Evolutionary conservation across 2,888 invertebrate genomes (phyloP).

Genomic region (Caenorhabditis sulstoni): DNA sequence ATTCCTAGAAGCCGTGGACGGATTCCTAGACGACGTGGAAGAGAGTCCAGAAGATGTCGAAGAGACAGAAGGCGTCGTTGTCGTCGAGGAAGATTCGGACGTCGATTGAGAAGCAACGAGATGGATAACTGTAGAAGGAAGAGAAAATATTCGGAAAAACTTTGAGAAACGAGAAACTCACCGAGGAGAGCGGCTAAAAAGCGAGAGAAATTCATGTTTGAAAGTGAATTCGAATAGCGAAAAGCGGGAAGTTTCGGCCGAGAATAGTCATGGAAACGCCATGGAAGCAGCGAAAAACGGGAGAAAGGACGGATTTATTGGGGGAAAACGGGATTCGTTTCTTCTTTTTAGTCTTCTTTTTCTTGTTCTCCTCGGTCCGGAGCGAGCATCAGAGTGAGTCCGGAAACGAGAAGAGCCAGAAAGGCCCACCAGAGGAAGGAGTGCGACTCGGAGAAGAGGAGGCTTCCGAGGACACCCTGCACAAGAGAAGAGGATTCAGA

Average conservation of each 20-base stretch:
- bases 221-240: conserved; percentile 13
- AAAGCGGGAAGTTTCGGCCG: neutral
- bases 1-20: neutral
- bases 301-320: conserved; percentile 9
- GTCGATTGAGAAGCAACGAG: conserved; percentile 4
- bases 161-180: neutral
- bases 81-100: neutral
- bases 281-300: neutral
- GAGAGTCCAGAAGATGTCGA: conserved; percentile 8
- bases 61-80: neutral
- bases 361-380: conserved; percentile 1
- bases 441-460: conserved; percentile 50
- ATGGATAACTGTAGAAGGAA: conserved; percentile 1
- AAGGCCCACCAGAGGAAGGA: conserved; percentile 50
- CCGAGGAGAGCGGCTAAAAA: neutral
- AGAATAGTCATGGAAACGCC: conserved; percentile 10
- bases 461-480: conserved; percentile 51
- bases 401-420: conserved; percentile 35
- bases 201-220: conserved; percentile 7
- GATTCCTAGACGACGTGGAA: neutral
- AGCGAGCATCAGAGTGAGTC: conserved; percentile 46
- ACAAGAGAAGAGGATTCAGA: neutral
- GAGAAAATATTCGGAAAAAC: neutral
- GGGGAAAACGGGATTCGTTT: conserved; percentile 27
- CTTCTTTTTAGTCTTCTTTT: conserved; percentile 18